Percentiles rank a stretch among this genome's conserved stretches.
Conservation (phyloP, 2,113 vertebrate genomes). For the Tamias sibiricus region DNA sequence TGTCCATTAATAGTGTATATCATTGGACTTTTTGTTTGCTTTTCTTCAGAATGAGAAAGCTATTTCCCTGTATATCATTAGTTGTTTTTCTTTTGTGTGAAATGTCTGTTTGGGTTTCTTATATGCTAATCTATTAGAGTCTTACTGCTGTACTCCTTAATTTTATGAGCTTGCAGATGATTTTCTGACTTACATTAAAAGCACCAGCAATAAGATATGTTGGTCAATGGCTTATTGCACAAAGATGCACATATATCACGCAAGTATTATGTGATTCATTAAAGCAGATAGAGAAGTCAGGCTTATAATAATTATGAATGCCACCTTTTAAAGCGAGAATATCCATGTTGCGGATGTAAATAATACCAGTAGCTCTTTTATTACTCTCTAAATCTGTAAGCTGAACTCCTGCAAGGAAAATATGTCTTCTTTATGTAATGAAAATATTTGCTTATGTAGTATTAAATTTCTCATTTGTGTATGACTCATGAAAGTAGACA, state of each 20-base stretch:
- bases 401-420: slow-evolving; percentile 75
- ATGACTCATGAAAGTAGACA: slow-evolving; percentile 71
- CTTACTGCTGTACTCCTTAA: slow-evolving; percentile 60
- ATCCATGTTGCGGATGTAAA: slow-evolving; percentile 74
- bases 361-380: slow-evolving; percentile 75
- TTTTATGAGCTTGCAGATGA: slow-evolving; percentile 56
- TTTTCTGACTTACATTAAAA: slow-evolving; percentile 65
- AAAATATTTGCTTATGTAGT: slow-evolving; percentile 76
- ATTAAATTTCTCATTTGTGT: slow-evolving; percentile 75
- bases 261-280: slow-evolving; percentile 60
- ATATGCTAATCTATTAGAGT: slow-evolving; percentile 56
- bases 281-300: slow-evolving; percentile 65
- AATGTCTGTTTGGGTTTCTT: slow-evolving; percentile 63
- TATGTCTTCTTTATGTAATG: slow-evolving; percentile 63
- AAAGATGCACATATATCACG: slow-evolving; percentile 50
- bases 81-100: slow-evolving; percentile 60
- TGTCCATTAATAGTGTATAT: neutral
- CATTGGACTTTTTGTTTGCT: slow-evolving; percentile 16
- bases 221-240: neutral
- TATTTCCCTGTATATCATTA: neutral
- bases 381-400: slow-evolving; percentile 75
- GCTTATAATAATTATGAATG: slow-evolving; percentile 74
- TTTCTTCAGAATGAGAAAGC: neutral
- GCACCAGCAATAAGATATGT: slow-evolving; percentile 36
- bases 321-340: slow-evolving; percentile 75